Conservation (phyloP, 1,140 invertebrate genomes). For the Drosophila serrata region DNA sequence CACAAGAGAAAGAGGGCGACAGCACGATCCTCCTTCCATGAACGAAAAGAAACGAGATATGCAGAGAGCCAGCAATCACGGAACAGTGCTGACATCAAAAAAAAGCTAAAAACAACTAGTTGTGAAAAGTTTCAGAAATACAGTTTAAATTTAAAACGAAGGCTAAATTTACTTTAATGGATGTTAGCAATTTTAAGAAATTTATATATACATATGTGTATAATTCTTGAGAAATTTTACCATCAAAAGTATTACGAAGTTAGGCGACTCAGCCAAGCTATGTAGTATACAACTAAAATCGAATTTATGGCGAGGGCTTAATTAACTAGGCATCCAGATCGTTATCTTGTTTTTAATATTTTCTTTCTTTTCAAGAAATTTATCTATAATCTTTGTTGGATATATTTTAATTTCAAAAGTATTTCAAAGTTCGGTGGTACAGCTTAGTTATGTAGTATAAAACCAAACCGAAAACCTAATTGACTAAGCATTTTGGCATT, state of each 20-base stretch:
- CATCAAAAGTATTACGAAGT: background rate
- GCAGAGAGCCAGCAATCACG: slow-evolving; percentile 7
- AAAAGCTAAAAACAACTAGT: slow-evolving; percentile 7
- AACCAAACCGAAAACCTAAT: background rate
- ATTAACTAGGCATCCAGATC: too few relatives aligned
- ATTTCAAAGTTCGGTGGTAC: background rate
- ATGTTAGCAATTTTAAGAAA: background rate
- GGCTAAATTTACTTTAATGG: background rate
- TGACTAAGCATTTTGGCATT: background rate
- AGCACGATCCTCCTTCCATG: slow-evolving; percentile 50
- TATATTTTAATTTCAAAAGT: background rate
- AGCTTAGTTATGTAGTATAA: background rate
- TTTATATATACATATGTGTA: background rate
- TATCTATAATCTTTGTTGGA: too few relatives aligned
- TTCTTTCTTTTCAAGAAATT: background rate
- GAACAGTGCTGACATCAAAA: slow-evolving; percentile 37
- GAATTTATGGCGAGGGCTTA: too few relatives aligned
- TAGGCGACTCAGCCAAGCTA: too few relatives aligned
- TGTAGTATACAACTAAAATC: too few relatives aligned
- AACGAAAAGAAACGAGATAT: slow-evolving; percentile 56
- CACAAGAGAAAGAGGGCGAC: slow-evolving; percentile 16
- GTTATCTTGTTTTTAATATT: too few relatives aligned
- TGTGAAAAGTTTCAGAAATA: background rate
- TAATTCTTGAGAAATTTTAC: too few relatives aligned
- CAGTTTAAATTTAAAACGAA: background rate